These are phyloP conservation scores for Leucophenga montana DNA, from an alignment of 2,888 invertebrate species.

Conservation along the genomic window DNA sequence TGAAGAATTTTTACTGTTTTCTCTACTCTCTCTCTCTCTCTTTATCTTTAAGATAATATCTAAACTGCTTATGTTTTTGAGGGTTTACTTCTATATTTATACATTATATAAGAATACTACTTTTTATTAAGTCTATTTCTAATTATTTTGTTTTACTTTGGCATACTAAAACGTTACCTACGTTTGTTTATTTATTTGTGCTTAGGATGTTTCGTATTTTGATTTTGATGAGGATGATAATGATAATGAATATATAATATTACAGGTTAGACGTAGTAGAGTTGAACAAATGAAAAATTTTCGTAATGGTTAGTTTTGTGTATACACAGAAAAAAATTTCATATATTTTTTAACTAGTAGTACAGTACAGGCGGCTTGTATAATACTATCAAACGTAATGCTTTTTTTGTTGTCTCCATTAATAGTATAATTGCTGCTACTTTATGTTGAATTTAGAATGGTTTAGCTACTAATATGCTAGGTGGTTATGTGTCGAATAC, in stretches of 20 bases:
- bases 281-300: conserved; percentile 35
- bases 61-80: not conserved
- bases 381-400: too few species aligned
- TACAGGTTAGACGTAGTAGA: conserved; percentile 71
- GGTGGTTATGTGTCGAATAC: too few species aligned
- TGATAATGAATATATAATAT: conserved; percentile 72
- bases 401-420: too few species aligned
- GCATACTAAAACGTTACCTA: not conserved
- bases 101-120: not conserved
- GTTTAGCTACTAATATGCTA: too few species aligned
- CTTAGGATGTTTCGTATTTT: conserved; percentile 70
- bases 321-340: not conserved
- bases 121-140: not conserved
- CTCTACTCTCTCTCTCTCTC: not conserved
- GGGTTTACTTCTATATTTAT: not conserved
- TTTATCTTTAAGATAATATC: not conserved
- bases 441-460: too few species aligned
- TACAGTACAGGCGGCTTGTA: too few species aligned
- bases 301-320: conserved; percentile 47
- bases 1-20: conserved; percentile 41
- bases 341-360: too few species aligned
- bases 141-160: conserved; percentile 9
- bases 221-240: conserved; percentile 70
- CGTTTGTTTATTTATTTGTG: conserved; percentile 32
- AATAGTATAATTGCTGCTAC: too few species aligned